Conservation (phyloP, 2,113 vertebrate genomes). For the Pelecanoides urinatrix region DNA sequence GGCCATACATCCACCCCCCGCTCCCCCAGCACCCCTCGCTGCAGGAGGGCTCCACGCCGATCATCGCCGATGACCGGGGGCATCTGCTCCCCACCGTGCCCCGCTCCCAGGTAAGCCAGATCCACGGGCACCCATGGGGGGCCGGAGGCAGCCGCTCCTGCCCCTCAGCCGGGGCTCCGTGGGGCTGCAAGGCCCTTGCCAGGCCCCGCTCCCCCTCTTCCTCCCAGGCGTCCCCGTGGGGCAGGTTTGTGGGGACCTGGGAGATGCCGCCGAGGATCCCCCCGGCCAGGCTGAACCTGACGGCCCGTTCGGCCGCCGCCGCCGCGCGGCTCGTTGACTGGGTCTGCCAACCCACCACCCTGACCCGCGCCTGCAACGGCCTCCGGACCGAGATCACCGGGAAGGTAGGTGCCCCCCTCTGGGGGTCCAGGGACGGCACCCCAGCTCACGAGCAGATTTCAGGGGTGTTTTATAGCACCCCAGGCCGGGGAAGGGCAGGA, state of each 20-base stretch:
- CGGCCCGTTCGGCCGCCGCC: conserved; percentile 19
- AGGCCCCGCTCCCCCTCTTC: background rate
- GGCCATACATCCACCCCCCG: rapidly evolving
- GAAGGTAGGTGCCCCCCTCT: conserved; percentile 22
- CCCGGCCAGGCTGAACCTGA: conserved; percentile 58
- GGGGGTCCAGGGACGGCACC: rapidly evolving
- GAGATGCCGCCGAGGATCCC: conserved; percentile 70
- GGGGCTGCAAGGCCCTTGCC: too few species aligned
- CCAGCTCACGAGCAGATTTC: background rate
- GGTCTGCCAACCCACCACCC: conserved; percentile 14
- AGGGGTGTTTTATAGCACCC: background rate
- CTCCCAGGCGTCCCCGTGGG: conserved; percentile 69
- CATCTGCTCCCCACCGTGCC: conserved; percentile 66
- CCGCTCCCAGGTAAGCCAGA: conserved; percentile 67
- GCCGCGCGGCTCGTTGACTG: conserved; percentile 19
- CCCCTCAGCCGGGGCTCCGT: background rate
- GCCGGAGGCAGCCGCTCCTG: rapidly evolving
- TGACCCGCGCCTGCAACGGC: conserved; percentile 65
- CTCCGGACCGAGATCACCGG: conserved; percentile 50
- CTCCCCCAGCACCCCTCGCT: background rate
- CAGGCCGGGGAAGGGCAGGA: background rate
- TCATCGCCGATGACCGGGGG: conserved; percentile 66
- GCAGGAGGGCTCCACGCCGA: conserved; percentile 60
- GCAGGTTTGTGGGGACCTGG: conserved; percentile 71
- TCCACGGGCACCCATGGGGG: rapidly evolving